These are phyloP conservation scores for Poliocrania exsul DNA, from an alignment of 2,797 vertebrate genomes.

Conservation along the genomic window DNA sequence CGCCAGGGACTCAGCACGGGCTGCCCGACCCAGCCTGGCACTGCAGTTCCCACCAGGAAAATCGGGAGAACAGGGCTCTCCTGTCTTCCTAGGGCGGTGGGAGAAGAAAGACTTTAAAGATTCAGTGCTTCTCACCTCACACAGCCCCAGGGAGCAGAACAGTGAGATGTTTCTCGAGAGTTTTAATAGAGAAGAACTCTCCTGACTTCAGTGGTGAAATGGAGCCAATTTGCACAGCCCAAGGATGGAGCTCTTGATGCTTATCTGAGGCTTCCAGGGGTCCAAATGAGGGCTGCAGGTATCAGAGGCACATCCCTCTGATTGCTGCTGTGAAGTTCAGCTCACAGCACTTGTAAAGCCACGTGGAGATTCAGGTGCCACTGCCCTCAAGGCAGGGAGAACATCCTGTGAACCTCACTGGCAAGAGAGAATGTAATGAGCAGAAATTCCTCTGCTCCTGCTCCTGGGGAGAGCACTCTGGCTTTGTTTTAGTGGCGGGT, in stretches of 20 bases:
- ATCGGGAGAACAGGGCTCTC: not conserved
- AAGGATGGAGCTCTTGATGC: not conserved
- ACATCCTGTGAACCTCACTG: not conserved
- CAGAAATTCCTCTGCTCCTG: not conserved
- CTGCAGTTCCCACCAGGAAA: not conserved
- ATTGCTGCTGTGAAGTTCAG: not conserved
- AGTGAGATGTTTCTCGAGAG: not conserved
- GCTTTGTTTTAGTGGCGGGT: not conserved
- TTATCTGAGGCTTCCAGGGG: not conserved
- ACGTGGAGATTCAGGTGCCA: not conserved
- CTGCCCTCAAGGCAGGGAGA: not conserved
- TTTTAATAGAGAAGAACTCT: not conserved
- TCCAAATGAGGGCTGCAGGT: not conserved
- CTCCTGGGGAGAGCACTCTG: not conserved
- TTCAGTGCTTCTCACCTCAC: not conserved
- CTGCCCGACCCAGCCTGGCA: not conserved
- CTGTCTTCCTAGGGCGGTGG: not conserved
- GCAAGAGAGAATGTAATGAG: not conserved
- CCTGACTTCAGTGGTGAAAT: not conserved
- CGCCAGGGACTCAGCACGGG: not conserved
- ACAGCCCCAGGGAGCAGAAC: not conserved
- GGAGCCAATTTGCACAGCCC: slow-evolving; percentile 11
- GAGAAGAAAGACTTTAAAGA: not conserved
- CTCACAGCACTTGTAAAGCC: not conserved
- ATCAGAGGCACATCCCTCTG: not conserved